Base-by-base conservation (phyloP, 1,140 invertebrate species). In the Drepana arcuata region DNA sequence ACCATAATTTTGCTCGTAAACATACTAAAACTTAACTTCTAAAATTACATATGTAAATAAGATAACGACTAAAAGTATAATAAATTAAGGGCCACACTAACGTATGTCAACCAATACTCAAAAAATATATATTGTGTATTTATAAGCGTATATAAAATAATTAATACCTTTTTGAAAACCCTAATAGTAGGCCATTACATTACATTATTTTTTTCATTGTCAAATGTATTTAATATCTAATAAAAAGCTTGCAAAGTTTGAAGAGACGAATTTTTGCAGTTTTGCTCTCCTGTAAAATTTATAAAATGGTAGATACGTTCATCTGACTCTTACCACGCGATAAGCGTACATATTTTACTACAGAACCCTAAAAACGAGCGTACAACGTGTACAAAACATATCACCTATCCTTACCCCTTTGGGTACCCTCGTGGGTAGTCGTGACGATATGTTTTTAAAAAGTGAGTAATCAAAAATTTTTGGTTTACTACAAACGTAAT, bases 211-310 rank as follows among this genome's bases (percentile, higher is more conserved):
- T n/a, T n/a, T n/a, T n/a, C n/a, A n/a, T n/a, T n/a, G n/a, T n/a
- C 14, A 15, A 30, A 15, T 9, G 1, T 33, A 23, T 35, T 29
- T 25, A 24, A 42, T 42, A 11, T 42, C 2, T 42, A 30, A 35
- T 42, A 35, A 42, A 24, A 23, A 42, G 26, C 41, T 42, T 27
- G 33, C 31, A 36, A 42, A 42, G 33, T 42, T 30, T 42, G 16
- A 31, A 35, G 27, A 23, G 41, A 3, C 27, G 14, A 42, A 42
- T 35, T 35, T 25, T 36, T 34, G 32, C 41, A 35, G 41, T 42
- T 42, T 31, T 36, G 28, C 33, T 42, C 13, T 36, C 33, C 41
- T 42, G 33, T 36, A 42, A 42, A 42, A 42, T 42, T 42, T 12
- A 35, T n/a, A 42, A 42, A 42, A 42, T 42, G n/a, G 33, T 36